phyloP scores from a whole-genome alignment of 2,113 vertebrate genomes.

The Mobula hypostoma region DNA sequence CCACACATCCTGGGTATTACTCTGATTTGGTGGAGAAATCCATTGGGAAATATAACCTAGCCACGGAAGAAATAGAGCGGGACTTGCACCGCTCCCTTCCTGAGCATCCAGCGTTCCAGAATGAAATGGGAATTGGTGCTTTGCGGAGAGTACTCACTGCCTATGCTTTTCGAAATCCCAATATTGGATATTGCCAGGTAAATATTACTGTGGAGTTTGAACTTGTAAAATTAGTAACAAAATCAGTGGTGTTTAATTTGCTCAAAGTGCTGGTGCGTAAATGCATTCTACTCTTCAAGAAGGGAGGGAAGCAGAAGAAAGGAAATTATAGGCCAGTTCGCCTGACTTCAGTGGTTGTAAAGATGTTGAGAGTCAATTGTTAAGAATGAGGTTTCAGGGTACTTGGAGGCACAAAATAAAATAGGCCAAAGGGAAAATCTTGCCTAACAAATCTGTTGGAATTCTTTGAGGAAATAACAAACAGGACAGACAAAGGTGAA shows the following conservation, averaged over 20 bases:
- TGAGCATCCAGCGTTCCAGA: constrained; percentile 94
- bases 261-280: neutral
- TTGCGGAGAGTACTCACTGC: constrained; percentile 88
- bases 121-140: constrained; percentile 95
- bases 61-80: constrained; percentile 94
- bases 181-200: constrained; percentile 98
- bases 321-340: too few relatives aligned
- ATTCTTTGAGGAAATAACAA: too few relatives aligned
- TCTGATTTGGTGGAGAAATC: constrained; percentile 94
- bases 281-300: neutral
- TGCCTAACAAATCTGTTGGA: too few relatives aligned
- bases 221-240: neutral
- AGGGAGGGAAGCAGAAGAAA: too few relatives aligned
- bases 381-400: too few relatives aligned
- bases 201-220: neutral
- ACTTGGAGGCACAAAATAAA: too few relatives aligned
- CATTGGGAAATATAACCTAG: constrained; percentile 93
- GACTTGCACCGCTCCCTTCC: constrained; percentile 95
- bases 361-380: too few relatives aligned
- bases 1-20: constrained; percentile 92
- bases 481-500: too few relatives aligned
- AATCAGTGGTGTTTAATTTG: neutral
- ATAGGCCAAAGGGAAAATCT: too few relatives aligned
- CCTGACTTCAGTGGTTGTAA: too few relatives aligned
- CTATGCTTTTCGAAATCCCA: constrained; percentile 93